Conservation (phyloP, 2,888 invertebrate species). For the Agrotis puta region DNA sequence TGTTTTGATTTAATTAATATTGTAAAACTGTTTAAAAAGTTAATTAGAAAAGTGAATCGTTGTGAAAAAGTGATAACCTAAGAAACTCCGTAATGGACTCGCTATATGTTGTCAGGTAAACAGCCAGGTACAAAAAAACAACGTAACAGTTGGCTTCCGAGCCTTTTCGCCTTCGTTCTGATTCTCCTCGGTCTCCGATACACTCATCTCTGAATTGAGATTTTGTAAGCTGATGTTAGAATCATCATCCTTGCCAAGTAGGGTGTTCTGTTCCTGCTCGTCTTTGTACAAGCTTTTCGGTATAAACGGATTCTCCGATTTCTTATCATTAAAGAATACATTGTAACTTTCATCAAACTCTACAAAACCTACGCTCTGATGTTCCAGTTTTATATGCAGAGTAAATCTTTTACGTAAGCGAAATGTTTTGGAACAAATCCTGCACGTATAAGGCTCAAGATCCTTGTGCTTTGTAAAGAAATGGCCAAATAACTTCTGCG, state of each 20-base stretch:
- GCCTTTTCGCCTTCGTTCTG: slow-evolving; percentile 60
- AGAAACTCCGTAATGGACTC: too few relatives aligned
- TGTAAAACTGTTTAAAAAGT: too few relatives aligned
- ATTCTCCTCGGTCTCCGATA: slow-evolving; percentile 70
- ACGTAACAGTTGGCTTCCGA: slow-evolving; percentile 18
- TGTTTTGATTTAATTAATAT: too few relatives aligned
- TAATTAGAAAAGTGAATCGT: too few relatives aligned
- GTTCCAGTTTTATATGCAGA: slow-evolving; percentile 83
- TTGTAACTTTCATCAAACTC: slow-evolving; percentile 84
- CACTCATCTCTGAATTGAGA: slow-evolving; percentile 50
- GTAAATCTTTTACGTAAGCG: slow-evolving; percentile 80
- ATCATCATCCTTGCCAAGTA: background rate
- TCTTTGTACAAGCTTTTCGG: slow-evolving; percentile 64
- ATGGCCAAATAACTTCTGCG: slow-evolving; percentile 81
- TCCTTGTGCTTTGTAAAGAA: slow-evolving; percentile 79
- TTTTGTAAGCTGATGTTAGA: slow-evolving; percentile 21
- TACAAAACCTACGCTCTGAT: slow-evolving; percentile 80
- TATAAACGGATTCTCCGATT: slow-evolving; percentile 75
- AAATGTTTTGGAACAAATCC: slow-evolving; percentile 80
- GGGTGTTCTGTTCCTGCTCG: background rate
- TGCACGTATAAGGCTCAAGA: slow-evolving; percentile 81
- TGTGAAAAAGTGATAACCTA: too few relatives aligned
- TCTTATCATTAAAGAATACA: slow-evolving; percentile 81
- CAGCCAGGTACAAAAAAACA: too few relatives aligned
- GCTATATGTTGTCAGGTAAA: too few relatives aligned